These are phyloP conservation scores for Hipposideros larvatus DNA, from an alignment of 2,797 vertebrate species.

Conservation along the genomic window DNA sequence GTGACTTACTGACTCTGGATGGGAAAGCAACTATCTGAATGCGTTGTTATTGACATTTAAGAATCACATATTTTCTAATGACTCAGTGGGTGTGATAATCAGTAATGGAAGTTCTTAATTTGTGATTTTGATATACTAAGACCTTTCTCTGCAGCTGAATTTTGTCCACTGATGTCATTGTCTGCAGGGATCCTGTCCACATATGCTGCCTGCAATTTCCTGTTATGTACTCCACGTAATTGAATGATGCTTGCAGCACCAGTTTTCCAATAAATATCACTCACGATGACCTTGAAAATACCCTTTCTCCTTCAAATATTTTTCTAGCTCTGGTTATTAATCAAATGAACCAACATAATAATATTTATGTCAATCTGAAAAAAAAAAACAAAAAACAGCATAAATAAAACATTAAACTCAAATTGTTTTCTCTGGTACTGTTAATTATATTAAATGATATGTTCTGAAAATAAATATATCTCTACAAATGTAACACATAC, in stretches of 20 bases:
- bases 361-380: conserved; percentile 8
- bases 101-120: conserved; percentile 21
- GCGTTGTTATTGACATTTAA: not conserved
- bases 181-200: not conserved
- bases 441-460: not conserved
- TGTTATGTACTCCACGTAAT: conserved; percentile 10
- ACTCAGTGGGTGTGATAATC: not conserved
- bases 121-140: not conserved
- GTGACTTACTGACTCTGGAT: not conserved
- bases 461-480: not conserved
- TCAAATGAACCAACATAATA: conserved; percentile 12
- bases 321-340: not conserved
- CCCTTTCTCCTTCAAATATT: conserved; percentile 35
- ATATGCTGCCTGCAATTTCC: not conserved
- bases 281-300: conserved; percentile 63
- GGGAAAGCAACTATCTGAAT: not conserved
- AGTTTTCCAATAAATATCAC: conserved; percentile 43
- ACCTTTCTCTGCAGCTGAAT: not conserved
- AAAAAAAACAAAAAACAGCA: not conserved
- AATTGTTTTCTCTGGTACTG: not conserved
- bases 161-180: conserved; percentile 16
- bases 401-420: not conserved
- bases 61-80: not conserved
- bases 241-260: not conserved
- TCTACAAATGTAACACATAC: not conserved